A percentile compares a stretch with the other conserved stretches of the same genome.
Evolutionary conservation across 2,113 vertebrate genomes (phyloP).

Genomic region (Atractosteus spatula): DNA sequence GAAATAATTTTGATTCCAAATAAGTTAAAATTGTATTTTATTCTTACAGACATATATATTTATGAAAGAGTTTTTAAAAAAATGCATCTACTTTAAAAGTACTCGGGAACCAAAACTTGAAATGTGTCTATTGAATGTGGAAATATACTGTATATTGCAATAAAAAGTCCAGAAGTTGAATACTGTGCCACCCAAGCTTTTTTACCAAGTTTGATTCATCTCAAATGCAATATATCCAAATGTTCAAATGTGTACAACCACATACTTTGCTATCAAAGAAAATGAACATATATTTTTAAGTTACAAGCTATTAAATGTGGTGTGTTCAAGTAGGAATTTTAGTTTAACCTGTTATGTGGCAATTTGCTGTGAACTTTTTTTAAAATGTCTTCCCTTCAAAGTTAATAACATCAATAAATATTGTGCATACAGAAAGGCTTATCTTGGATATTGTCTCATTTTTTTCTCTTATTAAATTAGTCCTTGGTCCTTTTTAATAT

Average conservation of each 20-base stretch:
- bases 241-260: not conserved
- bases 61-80: not conserved
- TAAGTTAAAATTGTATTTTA: not conserved
- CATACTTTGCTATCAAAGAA: no score
- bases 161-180: not conserved
- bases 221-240: not conserved
- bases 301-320: no score
- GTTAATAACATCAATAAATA: not conserved
- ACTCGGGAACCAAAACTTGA: not conserved
- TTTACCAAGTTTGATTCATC: not conserved
- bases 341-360: no score
- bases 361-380: no score
- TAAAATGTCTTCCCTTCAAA: not conserved
- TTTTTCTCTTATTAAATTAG: no score
- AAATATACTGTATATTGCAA: not conserved
- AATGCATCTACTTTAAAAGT: not conserved
- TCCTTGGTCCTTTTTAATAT: no score
- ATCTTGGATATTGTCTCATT: no score
- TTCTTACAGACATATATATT: not conserved
- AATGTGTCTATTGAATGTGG: not conserved
- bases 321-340: no score
- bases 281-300: no score
- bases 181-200: not conserved
- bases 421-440: not conserved
- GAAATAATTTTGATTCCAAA: not conserved